A percentile compares a stretch with the other conserved stretches of the same genome.
These are phyloP conservation scores for Grammomys surdaster DNA, from an alignment of 2,113 vertebrate species.

Conservation along the genomic window DNA sequence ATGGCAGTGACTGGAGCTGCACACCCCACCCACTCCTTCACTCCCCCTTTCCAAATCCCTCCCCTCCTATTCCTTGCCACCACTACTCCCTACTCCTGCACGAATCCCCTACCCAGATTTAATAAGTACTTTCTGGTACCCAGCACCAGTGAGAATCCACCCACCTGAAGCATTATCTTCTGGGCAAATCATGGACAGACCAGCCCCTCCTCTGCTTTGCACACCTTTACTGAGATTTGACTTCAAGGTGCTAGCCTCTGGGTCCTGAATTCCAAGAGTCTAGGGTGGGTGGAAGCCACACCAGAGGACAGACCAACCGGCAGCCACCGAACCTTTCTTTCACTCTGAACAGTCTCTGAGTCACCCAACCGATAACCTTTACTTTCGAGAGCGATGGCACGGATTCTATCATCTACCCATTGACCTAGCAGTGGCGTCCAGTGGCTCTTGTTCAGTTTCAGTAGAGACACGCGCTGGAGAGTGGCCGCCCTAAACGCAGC, in stretches of 20 bases:
- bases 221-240: neutral
- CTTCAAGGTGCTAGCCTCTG: neutral
- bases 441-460: neutral
- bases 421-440: neutral
- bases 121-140: neutral
- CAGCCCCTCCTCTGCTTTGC: neutral
- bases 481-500: neutral
- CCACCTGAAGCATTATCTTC: neutral
- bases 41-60: neutral
- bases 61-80: neutral
- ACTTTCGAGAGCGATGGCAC: neutral
- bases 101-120: neutral
- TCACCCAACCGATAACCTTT: neutral
- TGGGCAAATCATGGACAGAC: neutral
- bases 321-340: neutral
- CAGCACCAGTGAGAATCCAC: neutral
- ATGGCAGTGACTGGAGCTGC: neutral
- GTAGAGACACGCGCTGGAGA: neutral
- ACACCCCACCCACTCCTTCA: neutral
- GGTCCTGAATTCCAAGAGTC: neutral
- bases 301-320: neutral
- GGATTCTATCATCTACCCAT: neutral
- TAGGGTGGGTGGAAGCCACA: neutral
- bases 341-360: neutral
- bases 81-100: neutral